Evolutionary conservation across 2,888 invertebrate species (phyloP).

Genomic region (Candidula unifasciata): DNA sequence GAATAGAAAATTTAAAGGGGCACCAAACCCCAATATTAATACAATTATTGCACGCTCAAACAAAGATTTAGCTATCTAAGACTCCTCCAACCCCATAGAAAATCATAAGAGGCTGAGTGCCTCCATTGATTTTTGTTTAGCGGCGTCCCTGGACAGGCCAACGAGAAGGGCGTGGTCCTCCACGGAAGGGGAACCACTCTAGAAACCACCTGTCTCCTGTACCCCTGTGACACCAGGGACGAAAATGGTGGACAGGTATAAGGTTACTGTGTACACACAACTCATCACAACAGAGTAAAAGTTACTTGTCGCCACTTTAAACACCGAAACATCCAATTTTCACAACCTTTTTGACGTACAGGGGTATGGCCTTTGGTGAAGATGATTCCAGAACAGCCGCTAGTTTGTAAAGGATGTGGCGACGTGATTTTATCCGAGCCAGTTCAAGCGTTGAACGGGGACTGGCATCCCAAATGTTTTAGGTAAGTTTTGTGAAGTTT

Average conservation of each 20-base stretch:
- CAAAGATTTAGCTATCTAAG: too few relatives aligned
- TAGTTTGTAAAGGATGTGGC: conserved; percentile 57
- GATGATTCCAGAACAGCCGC: conserved; percentile 26
- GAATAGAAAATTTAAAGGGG: too few relatives aligned
- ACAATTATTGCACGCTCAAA: too few relatives aligned
- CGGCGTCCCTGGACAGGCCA: too few relatives aligned
- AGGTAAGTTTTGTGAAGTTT: conserved; percentile 57
- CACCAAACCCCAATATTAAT: too few relatives aligned
- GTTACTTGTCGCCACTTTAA: not conserved
- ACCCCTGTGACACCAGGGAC: not conserved
- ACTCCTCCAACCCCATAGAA: too few relatives aligned
- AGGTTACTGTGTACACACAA: not conserved
- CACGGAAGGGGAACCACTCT: conserved; percentile 28
- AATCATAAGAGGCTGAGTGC: too few relatives aligned
- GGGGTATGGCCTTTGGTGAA: not conserved
- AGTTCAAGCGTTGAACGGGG: conserved; percentile 62
- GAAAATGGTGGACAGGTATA: conserved; percentile 25
- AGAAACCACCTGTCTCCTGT: conserved; percentile 16
- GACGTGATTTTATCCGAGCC: conserved; percentile 59
- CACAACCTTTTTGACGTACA: not conserved
- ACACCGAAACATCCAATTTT: not conserved
- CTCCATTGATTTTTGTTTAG: too few relatives aligned
- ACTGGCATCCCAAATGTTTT: conserved; percentile 70
- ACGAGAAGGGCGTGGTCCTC: conserved; percentile 5
- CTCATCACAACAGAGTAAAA: not conserved